A percentile compares a stretch with the other conserved stretches of the same genome.
Conservation (phyloP, 1,140 invertebrate species). For the Zaprionus gabonicus region DNA sequence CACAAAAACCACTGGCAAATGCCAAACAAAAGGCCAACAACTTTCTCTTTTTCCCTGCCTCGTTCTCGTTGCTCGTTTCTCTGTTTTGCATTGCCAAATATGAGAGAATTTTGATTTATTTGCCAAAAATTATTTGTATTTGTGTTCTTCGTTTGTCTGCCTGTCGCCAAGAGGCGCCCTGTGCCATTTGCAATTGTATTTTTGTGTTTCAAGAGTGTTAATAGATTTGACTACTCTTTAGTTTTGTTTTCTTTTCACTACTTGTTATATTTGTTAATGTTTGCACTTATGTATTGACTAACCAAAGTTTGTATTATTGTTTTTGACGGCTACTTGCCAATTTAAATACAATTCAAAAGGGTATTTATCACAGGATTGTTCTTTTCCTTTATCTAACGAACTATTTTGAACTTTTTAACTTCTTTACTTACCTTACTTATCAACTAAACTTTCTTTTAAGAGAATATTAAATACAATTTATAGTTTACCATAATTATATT, state of each 20-base stretch:
- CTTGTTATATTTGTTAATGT: too few relatives aligned
- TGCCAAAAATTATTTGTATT: conserved; percentile 42
- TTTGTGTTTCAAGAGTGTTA: conserved; percentile 15
- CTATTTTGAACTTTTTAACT: too few relatives aligned
- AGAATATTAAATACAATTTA: too few relatives aligned
- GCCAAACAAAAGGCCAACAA: conserved; percentile 69
- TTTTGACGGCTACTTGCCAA: too few relatives aligned
- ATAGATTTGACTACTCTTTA: neutral
- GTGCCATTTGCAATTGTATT: conserved; percentile 23
- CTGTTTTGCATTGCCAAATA: conserved; percentile 59
- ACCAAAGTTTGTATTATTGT: too few relatives aligned
- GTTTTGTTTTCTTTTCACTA: neutral
- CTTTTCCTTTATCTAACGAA: too few relatives aligned
- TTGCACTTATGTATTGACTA: too few relatives aligned
- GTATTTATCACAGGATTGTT: too few relatives aligned
- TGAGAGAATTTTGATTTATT: conserved; percentile 73
- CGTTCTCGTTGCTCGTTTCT: neutral
- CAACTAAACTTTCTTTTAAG: too few relatives aligned
- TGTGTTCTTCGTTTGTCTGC: conserved; percentile 34
- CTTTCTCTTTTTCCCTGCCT: conserved; percentile 76
- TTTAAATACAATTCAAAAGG: too few relatives aligned
- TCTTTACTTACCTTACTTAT: too few relatives aligned
- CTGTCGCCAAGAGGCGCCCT: conserved; percentile 69
- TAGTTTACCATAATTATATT: too few relatives aligned
- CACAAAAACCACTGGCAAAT: conserved; percentile 81